phyloP scores from a whole-genome alignment of 1,140 invertebrate genomes.

The Halictus rubicundus region DNA sequence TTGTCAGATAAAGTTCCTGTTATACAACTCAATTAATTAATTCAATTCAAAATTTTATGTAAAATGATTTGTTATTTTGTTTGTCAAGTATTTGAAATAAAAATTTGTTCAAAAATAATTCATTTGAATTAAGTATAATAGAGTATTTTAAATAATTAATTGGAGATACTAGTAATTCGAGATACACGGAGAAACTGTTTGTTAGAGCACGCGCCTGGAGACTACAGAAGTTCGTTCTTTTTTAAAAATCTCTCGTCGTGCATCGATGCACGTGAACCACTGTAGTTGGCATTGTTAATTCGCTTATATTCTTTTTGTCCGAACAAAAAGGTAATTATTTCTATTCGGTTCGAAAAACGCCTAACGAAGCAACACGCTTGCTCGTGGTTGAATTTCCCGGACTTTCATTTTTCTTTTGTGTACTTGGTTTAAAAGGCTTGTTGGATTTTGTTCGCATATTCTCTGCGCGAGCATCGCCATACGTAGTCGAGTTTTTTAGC shows the following conservation, averaged over 20 bases:
- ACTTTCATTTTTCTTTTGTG: constrained; percentile 29
- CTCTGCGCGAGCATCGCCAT: background rate
- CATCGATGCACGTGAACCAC: constrained; percentile 44
- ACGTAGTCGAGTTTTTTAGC: background rate
- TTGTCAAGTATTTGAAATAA: too few relatives aligned
- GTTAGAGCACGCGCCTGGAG: constrained; percentile 8
- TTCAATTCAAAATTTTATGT: too few relatives aligned
- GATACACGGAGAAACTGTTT: constrained; percentile 18
- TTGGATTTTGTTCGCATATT: constrained; percentile 10
- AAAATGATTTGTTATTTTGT: too few relatives aligned
- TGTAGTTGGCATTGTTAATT: constrained; percentile 50
- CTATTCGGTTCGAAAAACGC: constrained; percentile 60
- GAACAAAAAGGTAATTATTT: constrained; percentile 66
- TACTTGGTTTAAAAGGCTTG: constrained; percentile 7
- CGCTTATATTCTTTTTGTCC: constrained; percentile 50
- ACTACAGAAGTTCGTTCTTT: background rate
- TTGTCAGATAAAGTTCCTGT: too few relatives aligned
- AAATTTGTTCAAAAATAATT: too few relatives aligned
- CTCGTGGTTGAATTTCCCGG: constrained; percentile 25
- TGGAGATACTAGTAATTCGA: background rate
- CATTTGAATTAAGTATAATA: too few relatives aligned
- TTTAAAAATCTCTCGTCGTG: constrained; percentile 1
- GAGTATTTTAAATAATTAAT: too few relatives aligned
- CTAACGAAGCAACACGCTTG: constrained; percentile 60
- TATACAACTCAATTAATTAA: too few relatives aligned